Evolutionary conservation across 2,797 vertebrate genomes (phyloP), one percentile per base, ranked within the genome.

Genomic region (Myotis daubentonii): DNA sequence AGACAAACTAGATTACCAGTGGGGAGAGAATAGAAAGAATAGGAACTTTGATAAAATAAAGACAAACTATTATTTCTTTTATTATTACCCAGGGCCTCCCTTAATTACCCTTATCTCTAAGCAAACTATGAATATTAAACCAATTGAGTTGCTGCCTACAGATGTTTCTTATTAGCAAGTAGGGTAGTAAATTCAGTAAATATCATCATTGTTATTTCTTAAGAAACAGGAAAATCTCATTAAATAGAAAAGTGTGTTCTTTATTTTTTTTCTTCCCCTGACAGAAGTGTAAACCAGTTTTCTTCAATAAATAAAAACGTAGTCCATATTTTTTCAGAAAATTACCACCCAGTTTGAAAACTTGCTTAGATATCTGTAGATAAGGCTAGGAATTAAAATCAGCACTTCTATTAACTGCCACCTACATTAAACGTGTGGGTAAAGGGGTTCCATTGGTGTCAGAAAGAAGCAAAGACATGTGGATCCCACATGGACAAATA

Each of bases 251-350:
- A 33, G 12, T 47, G 38, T 68, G 8, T 49, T 79, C 51, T 89
- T 83, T 76, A 30, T 36, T 93, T 30, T 79, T 79, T 79, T 44
- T 62, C 13, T 51, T 55, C 72, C 62, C 57, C 7, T 22, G 19
- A 57, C 3, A 86, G 17, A 65, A 20, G 36, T n/a, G 3, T 79
- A 70, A 93, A 36, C 8, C 4, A 55, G 44, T 93, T 87, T 89
- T 91, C 62, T 82, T 89, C 22, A 92, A 62, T 83, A 95, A 74
- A 47, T 83, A 6, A 83, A 87, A 70, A 75, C 13, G 22, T 38
- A 44, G 8, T 15, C 28, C 17, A 25, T 44, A n/a, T 51, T 71
- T 25, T 71, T 88, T 80, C 41, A 87, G 20, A 36, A 74, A 62
- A 85, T 55, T 38, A 49, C 3, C 25, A 41, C 17, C 28, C 5